Percentiles rank a stretch among this genome's conserved stretches.
Conservation (phyloP, 2,888 invertebrate species). For the Agonopterix subpropinquella region DNA sequence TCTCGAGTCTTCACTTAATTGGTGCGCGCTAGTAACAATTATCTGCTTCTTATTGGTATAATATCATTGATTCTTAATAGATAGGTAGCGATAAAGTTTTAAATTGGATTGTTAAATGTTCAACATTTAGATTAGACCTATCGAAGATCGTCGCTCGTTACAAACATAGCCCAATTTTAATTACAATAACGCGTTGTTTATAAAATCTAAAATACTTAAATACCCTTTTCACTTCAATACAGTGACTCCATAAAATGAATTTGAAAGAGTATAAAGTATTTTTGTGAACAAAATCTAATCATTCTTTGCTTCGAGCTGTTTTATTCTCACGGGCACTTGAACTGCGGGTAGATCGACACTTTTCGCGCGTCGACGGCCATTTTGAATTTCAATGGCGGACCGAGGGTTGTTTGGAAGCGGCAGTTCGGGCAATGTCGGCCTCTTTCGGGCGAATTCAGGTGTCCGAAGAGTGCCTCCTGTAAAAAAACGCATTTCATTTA, state of each 20-base stretch:
- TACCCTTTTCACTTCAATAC: slow-evolving; percentile 49
- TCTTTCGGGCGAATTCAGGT: slow-evolving; percentile 45
- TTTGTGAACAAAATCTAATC: slow-evolving; percentile 8
- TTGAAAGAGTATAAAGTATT: slow-evolving; percentile 53
- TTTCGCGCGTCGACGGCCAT: slow-evolving; percentile 55
- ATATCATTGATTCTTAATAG: not conserved
- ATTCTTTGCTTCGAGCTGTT: slow-evolving; percentile 51
- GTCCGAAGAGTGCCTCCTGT: slow-evolving; percentile 47
- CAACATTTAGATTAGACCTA: slow-evolving; percentile 5
- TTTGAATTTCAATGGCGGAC: slow-evolving; percentile 30
- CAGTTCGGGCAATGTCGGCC: slow-evolving; percentile 48
- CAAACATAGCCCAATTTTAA: slow-evolving; percentile 1
- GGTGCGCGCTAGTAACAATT: no score
- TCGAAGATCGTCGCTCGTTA: slow-evolving; percentile 9
- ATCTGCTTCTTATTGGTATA: no score
- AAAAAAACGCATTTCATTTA: not conserved
- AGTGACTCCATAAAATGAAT: slow-evolving; percentile 25
- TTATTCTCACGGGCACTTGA: slow-evolving; percentile 63
- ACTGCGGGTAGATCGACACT: slow-evolving; percentile 68
- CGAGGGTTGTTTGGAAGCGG: slow-evolving; percentile 33
- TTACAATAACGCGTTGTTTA: not conserved
- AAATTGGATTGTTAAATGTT: not conserved
- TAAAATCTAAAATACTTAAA: slow-evolving; percentile 22
- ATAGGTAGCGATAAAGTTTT: not conserved
- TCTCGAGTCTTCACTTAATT: no score